Conservation (phyloP, 2,888 invertebrate genomes). For the Malacosoma neustria region DNA sequence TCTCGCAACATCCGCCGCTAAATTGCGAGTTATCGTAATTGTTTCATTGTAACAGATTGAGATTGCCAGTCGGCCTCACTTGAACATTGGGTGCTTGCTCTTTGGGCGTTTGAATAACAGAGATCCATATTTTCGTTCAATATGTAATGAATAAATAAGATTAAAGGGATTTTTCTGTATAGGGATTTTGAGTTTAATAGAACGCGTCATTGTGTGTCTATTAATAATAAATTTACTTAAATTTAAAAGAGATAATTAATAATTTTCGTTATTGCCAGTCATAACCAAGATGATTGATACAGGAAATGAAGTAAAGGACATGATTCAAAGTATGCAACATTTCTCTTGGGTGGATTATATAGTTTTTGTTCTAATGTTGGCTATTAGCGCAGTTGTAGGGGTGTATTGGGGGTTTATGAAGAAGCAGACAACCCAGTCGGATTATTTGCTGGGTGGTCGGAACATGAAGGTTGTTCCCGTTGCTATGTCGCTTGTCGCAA, state of each 20-base stretch:
- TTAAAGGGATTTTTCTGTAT: background rate
- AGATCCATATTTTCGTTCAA: too few species aligned
- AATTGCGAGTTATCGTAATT: constrained; percentile 75
- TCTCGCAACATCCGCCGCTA: constrained; percentile 73
- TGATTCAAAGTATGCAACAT: constrained; percentile 72
- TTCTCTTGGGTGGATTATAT: constrained; percentile 85
- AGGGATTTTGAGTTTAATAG: background rate
- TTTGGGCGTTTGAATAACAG: constrained; percentile 16
- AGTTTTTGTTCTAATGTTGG: constrained; percentile 84
- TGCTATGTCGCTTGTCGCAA: constrained; percentile 89
- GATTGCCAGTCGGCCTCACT: constrained; percentile 37
- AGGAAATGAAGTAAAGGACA: constrained; percentile 50
- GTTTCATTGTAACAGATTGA: constrained; percentile 70
- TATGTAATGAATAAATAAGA: constrained; percentile 3
- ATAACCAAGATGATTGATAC: constrained; percentile 36
- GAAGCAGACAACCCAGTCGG: constrained; percentile 76
- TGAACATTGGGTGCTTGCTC: constrained; percentile 41
- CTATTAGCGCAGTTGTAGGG: constrained; percentile 85
- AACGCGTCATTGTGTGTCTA: background rate
- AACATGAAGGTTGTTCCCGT: constrained; percentile 89
- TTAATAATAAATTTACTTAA: background rate
- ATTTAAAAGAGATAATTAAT: background rate
- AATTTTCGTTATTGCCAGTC: too few species aligned
- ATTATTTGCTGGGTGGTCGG: constrained; percentile 87
- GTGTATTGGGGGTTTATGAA: constrained; percentile 87